Evolutionary conservation across 2,797 vertebrate genomes (phyloP).

Genomic region (Darevskia nairensis): DNA sequence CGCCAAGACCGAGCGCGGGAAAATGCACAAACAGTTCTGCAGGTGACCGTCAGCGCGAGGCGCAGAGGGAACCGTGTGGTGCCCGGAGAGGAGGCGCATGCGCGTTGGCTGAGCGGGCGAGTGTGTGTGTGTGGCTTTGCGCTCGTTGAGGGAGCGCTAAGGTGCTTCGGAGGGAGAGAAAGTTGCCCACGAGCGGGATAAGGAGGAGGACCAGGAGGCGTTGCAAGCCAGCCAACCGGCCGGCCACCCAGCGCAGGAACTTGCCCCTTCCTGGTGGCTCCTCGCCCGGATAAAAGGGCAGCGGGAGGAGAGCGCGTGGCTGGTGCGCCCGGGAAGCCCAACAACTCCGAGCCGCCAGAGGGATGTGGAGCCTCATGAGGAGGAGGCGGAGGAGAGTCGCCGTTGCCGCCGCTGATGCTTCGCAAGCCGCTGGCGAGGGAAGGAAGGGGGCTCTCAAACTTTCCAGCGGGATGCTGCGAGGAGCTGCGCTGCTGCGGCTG

Average conservation of each 20-base stretch:
- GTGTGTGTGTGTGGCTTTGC: neutral
- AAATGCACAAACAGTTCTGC: conserved; percentile 13
- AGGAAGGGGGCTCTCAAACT: neutral
- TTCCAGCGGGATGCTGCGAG: conserved; percentile 18
- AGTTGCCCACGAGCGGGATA: conserved; percentile 67
- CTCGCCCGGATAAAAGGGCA: neutral
- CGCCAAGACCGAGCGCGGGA: neutral
- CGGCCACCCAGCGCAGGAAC: conserved; percentile 16
- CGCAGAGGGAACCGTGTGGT: neutral
- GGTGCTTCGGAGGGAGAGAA: conserved; percentile 65
- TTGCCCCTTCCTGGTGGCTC: conserved; percentile 9
- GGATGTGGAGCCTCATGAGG: neutral
- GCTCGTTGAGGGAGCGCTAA: neutral
- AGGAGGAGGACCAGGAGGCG: neutral
- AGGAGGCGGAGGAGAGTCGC: neutral
- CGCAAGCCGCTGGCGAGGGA: neutral
- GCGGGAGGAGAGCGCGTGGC: neutral
- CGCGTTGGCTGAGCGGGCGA: conserved; percentile 42
- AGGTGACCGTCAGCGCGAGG: conserved; percentile 27
- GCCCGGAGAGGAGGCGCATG: conserved; percentile 23
- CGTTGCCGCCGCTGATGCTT: neutral
- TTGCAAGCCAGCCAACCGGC: neutral
- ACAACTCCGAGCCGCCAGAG: neutral
- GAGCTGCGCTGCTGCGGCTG: neutral
- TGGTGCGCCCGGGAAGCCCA: neutral